phyloP scores from a whole-genome alignment of 2,888 invertebrate genomes.

The Rhagonycha lutea region DNA sequence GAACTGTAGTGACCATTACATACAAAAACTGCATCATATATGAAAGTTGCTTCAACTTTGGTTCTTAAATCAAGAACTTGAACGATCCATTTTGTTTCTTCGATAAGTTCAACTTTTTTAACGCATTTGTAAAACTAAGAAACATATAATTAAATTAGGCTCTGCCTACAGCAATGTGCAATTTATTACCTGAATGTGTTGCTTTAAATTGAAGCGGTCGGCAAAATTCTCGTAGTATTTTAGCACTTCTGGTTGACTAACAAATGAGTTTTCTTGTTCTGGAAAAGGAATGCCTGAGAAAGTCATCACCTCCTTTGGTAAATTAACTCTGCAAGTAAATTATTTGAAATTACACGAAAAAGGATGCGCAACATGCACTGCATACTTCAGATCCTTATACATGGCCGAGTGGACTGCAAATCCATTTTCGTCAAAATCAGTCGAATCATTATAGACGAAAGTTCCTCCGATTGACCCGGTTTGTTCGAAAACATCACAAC shows the following conservation, averaged over 20 bases:
- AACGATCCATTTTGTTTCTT: slow-evolving; percentile 63
- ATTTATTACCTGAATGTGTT: slow-evolving; percentile 66
- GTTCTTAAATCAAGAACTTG: slow-evolving; percentile 60
- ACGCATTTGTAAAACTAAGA: slow-evolving; percentile 43
- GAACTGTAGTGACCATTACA: slow-evolving; percentile 22
- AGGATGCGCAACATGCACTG: not conserved
- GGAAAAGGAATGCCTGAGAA: slow-evolving; percentile 72
- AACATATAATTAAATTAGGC: not conserved
- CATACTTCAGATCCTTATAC: slow-evolving; percentile 75
- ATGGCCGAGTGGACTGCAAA: slow-evolving; percentile 77
- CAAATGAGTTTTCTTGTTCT: slow-evolving; percentile 64
- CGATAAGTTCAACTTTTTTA: slow-evolving; percentile 36
- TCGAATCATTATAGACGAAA: slow-evolving; percentile 74
- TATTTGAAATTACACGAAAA: not conserved
- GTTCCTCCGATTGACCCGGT: slow-evolving; percentile 73
- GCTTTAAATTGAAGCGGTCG: slow-evolving; percentile 63
- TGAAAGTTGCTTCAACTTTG: slow-evolving; percentile 48
- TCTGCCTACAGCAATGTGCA: not conserved
- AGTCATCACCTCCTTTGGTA: slow-evolving; percentile 81
- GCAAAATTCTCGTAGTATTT: slow-evolving; percentile 72
- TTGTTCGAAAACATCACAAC: slow-evolving; percentile 72
- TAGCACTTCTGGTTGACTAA: slow-evolving; percentile 68
- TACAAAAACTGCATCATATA: slow-evolving; percentile 77
- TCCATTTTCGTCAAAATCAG: slow-evolving; percentile 67
- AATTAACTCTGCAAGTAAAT: slow-evolving; percentile 65